phyloP scores from a whole-genome alignment of 2,888 invertebrate species.

The Drosophila birchii region DNA sequence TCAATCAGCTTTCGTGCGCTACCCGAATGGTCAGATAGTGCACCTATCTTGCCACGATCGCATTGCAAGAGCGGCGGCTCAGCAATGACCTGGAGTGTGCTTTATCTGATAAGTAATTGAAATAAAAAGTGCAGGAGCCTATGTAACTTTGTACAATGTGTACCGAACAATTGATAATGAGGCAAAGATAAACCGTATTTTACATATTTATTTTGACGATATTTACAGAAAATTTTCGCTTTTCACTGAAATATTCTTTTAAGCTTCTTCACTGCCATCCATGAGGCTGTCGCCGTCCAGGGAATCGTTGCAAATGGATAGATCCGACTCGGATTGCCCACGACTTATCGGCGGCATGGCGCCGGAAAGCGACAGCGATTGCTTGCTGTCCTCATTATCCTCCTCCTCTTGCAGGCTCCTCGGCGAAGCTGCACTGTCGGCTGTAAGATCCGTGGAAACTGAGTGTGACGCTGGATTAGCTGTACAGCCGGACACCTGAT shows the following conservation, averaged over 20 bases:
- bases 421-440: conserved; percentile 63
- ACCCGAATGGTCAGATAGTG: conserved; percentile 95
- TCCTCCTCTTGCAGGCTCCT: conserved; percentile 73
- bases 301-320: conserved; percentile 85
- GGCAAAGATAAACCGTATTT: conserved; percentile 27
- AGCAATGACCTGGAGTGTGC: conserved; percentile 39
- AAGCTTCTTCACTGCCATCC: conserved; percentile 83
- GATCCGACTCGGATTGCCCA: conserved; percentile 82
- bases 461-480: conserved; percentile 24
- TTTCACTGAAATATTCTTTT: conserved; percentile 40
- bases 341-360: conserved; percentile 62
- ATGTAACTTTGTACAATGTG: neutral
- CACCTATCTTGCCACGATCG: conserved; percentile 94
- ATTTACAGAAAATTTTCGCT: conserved; percentile 57
- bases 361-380: conserved; percentile 63
- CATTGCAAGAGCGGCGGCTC: conserved; percentile 40
- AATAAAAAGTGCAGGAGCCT: neutral
- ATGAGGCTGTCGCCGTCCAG: conserved; percentile 82
- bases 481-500: conserved; percentile 29
- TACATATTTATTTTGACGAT: conserved; percentile 63
- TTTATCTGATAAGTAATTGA: conserved; percentile 20
- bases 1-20: conserved; percentile 96
- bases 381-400: conserved; percentile 80
- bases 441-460: conserved; percentile 34
- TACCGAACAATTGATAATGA: neutral